Conservation (phyloP, 1,140 invertebrate genomes). For the Neoseiulus cucumeris region DNA sequence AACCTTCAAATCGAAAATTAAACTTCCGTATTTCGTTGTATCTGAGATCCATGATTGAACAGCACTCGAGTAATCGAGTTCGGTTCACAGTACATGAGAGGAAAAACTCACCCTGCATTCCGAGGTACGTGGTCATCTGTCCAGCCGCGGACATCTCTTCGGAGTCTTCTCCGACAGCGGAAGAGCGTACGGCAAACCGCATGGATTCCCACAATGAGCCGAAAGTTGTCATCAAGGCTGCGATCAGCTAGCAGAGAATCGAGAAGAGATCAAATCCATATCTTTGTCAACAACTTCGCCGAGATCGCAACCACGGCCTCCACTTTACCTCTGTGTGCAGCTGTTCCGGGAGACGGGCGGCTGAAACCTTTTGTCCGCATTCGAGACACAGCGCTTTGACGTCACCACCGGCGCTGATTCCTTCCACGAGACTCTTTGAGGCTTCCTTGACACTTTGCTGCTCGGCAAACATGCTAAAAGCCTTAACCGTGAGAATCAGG, state of each 20-base stretch:
- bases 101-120: constrained; percentile 29
- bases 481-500: not conserved
- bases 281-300: constrained; percentile 16
- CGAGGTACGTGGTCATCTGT: constrained; percentile 52
- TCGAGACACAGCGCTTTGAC: not conserved
- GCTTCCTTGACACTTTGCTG: not conserved
- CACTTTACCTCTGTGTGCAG: no score
- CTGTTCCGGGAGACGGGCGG: not conserved
- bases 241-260: constrained; percentile 17
- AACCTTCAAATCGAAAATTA: not conserved
- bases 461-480: not conserved
- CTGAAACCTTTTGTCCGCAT: not conserved
- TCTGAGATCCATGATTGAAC: no score
- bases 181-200: constrained; percentile 38
- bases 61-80: no score
- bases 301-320: no score
- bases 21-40: no score
- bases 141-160: constrained; percentile 53
- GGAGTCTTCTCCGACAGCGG: constrained; percentile 48
- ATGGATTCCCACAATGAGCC: constrained; percentile 18
- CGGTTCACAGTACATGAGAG: no score
- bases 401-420: not conserved
- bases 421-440: not conserved
- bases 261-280: constrained; percentile 7
- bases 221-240: constrained; percentile 17